Evolutionary conservation across 2,888 invertebrate genomes (phyloP), one percentile per base, ranked within the genome.

Genomic region (Synergus japonicus): DNA sequence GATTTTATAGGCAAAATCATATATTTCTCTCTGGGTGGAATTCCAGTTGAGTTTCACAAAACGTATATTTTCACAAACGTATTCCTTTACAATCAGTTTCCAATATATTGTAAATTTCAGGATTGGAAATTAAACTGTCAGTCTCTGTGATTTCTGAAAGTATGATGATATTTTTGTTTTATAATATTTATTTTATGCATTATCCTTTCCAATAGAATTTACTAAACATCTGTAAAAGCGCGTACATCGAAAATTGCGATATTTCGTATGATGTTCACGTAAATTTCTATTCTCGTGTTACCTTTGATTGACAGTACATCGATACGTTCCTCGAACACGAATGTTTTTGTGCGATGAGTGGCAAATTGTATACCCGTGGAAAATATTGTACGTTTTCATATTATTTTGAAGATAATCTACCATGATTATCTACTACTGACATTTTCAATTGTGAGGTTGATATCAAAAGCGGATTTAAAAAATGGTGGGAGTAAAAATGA

Each of bases 381-480:
- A 73, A 73, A 54, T 73, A 73, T 58, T n/a, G 73, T 54, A 73
- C 54, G 73, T 73, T 10, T 41, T 1, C n/a, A 10, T 37, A 37
- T 37, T 54, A 54, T 58, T 18, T 1, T 37, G 37, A 1, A 54
- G 73, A 73, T 73, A 10, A 54, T 73, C 54, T 9, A 73, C 3
- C 41, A 73, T 54, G 41, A 73, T 73, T 73, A 58, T 73, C n/a
- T 41, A n/a, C 8, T 73, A 37, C 54, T 58, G 54, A 41, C 54
- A 41, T 58, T 37, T 10, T 18, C 58, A 10, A 41, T 29, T 2
- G 29, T 3, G 29, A 3, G 29, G 29, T 29, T 29, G 29, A 29
- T 3, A 29, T 29, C 29, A 29, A 29, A 29, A 29, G 29, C 29
- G 29, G 29, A 29, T 29, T 29, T 29, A 29, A 29, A 29, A 29